phyloP scores from a whole-genome alignment of 2,888 invertebrate species.

The Drosophila mimetica region DNA sequence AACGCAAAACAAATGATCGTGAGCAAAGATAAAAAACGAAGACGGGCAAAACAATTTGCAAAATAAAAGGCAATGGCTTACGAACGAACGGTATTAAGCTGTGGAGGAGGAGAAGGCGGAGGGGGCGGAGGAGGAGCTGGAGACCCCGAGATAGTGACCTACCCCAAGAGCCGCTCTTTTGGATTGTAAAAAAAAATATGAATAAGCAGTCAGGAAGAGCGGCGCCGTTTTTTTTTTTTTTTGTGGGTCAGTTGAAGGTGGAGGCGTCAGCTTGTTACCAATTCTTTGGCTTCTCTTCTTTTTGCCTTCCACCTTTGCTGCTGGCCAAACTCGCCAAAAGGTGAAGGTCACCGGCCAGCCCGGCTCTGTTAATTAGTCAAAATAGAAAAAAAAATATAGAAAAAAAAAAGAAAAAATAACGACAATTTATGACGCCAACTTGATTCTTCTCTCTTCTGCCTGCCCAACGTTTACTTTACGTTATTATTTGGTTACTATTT shows the following conservation, averaged over 20 bases:
- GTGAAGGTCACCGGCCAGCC: conserved; percentile 52
- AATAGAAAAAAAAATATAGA: background rate
- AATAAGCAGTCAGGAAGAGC: conserved; percentile 25
- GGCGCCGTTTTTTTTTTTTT: conserved; percentile 2
- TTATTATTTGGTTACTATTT: conserved; percentile 6
- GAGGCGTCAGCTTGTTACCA: conserved; percentile 48
- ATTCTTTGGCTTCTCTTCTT: conserved; percentile 48
- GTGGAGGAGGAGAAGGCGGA: background rate
- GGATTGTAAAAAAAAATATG: background rate
- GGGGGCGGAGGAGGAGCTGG: background rate
- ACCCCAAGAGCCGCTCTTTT: conserved; percentile 18
- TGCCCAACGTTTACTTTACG: conserved; percentile 6
- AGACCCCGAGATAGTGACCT: conserved; percentile 21
- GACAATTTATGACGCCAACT: conserved; percentile 18
- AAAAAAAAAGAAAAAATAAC: conserved; percentile 4
- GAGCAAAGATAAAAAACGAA: conserved; percentile 16
- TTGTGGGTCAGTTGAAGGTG: conserved; percentile 38
- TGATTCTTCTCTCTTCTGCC: conserved; percentile 18
- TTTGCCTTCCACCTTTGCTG: conserved; percentile 22
- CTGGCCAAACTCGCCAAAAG: conserved; percentile 38
- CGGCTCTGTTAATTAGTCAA: conserved; percentile 43
- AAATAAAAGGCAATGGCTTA: conserved; percentile 37
- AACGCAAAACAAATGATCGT: conserved; percentile 42
- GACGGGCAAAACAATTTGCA: conserved; percentile 44
- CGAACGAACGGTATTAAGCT: conserved; percentile 32